These are phyloP conservation scores for Huso huso DNA, from an alignment of 2,797 vertebrate species.

Conservation along the genomic window DNA sequence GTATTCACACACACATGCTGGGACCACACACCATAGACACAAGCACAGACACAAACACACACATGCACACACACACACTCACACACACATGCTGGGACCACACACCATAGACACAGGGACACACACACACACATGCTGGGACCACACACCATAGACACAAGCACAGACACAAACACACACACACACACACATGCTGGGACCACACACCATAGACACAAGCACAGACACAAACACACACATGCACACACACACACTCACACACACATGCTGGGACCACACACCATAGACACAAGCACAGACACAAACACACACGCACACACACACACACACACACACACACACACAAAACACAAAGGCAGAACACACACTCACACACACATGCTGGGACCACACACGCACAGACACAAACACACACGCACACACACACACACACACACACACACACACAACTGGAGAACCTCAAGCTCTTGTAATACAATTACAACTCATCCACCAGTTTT, in stretches of 20 bases:
- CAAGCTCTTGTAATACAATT: too few species aligned
- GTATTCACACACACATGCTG: conserved; percentile 2
- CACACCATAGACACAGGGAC: too few species aligned
- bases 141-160: too few species aligned
- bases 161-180: neutral
- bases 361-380: neutral
- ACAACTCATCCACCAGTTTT: conserved; percentile 9
- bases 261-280: neutral
- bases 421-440: neutral
- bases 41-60: neutral
- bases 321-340: too few species aligned
- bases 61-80: neutral
- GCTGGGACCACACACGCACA: too few species aligned
- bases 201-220: too few species aligned
- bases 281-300: neutral
- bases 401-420: neutral
- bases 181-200: neutral
- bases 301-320: neutral
- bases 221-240: neutral
- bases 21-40: neutral
- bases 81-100: too few species aligned
- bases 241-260: conserved; percentile 1
- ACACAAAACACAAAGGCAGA: too few species aligned
- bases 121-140: neutral
- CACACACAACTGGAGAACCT: neutral